Percentiles rank a stretch among this genome's conserved stretches.
Evolutionary conservation across 2,113 vertebrate genomes (phyloP).

Genomic region (Gadus chalcogrammus): DNA sequence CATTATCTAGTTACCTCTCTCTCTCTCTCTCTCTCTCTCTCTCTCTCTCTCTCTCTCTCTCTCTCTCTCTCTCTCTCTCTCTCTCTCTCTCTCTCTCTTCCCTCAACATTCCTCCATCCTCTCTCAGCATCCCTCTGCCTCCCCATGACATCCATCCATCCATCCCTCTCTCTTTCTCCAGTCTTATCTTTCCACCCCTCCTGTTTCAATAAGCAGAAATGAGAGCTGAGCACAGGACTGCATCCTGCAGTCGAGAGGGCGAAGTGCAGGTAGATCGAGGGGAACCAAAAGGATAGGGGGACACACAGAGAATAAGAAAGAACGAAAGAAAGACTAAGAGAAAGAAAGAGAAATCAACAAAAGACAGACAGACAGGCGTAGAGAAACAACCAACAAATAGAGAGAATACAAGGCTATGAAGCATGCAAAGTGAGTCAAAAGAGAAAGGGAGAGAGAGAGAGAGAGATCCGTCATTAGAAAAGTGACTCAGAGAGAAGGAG

Average conservation of each 20-base stretch:
- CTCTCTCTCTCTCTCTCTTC: constrained; percentile 20
- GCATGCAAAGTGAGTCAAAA: not conserved
- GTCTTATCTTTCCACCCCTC: constrained; percentile 41
- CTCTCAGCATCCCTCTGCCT: not conserved
- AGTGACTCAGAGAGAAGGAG: not conserved
- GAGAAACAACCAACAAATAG: not conserved
- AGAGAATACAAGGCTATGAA: not conserved
- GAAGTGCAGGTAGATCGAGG: not conserved
- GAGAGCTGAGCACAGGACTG: constrained; percentile 26
- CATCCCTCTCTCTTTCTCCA: constrained; percentile 21
- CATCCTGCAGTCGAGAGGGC: constrained; percentile 1
- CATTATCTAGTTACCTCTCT: constrained; percentile 43
- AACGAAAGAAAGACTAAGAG: not conserved
- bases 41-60: constrained; percentile 25
- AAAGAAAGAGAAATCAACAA: not conserved
- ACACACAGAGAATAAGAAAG: constrained; percentile 12
- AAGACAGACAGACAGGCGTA: not conserved
- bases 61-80: not conserved
- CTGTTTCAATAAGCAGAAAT: constrained; percentile 43
- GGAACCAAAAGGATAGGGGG: constrained; percentile 17
- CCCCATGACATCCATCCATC: not conserved
- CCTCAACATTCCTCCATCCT: not conserved
- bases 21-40: not conserved
- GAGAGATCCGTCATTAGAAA: not conserved
- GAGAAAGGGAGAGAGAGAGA: not conserved